Conservation (phyloP, 2,888 invertebrate genomes). For the Harpalus rufipes region DNA sequence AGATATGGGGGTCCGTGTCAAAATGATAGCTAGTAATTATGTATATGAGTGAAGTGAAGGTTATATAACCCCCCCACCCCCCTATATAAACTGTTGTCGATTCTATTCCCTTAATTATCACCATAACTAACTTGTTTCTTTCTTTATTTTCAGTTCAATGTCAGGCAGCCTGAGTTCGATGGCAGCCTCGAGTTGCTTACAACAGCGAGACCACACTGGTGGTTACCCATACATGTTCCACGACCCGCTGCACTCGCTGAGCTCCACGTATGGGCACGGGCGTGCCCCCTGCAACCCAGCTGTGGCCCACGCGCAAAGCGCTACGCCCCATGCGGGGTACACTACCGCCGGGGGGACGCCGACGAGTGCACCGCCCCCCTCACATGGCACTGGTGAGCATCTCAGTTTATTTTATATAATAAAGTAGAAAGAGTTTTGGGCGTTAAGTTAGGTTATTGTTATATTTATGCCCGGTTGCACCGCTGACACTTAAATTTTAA, state of each 20-base stretch:
- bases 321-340: conserved; percentile 82
- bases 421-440: too few relatives aligned
- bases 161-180: conserved; percentile 88
- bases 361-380: conserved; percentile 76
- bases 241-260: conserved; percentile 88
- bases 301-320: conserved; percentile 88
- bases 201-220: conserved; percentile 84
- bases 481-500: too few relatives aligned
- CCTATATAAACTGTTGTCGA: too few relatives aligned
- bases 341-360: conserved; percentile 80
- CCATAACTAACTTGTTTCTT: too few relatives aligned
- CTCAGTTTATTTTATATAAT: too few relatives aligned
- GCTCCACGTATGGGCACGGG: conserved; percentile 85
- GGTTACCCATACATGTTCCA: conserved; percentile 94
- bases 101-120: background rate
- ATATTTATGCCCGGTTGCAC: too few relatives aligned
- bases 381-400: conserved; percentile 76
- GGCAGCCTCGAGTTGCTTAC: conserved; percentile 89
- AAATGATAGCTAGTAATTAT: too few relatives aligned
- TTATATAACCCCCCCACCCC: too few relatives aligned
- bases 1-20: too few relatives aligned
- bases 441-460: too few relatives aligned
- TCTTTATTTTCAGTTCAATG: conserved; percentile 88
- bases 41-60: too few relatives aligned
- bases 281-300: conserved; percentile 85